Evolutionary conservation across 2,797 vertebrate species (phyloP), one percentile per base, ranked within the genome.

Genomic region (Bovichtus variegatus): DNA sequence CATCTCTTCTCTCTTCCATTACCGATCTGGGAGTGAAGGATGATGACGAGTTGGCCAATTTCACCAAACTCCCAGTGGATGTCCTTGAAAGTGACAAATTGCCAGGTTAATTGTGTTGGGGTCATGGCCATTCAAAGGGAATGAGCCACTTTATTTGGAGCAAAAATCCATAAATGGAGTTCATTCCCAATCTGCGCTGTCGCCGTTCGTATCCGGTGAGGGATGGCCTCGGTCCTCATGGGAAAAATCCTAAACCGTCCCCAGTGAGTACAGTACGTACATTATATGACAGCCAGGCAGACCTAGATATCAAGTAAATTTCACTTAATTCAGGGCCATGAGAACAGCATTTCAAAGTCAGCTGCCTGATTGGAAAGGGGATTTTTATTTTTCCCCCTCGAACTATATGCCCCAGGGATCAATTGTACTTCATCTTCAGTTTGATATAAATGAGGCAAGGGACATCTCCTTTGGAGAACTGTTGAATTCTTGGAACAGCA

Each of bases 81-180:
- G 82, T 68, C 88, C 87, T 89, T 92, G 90, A 79, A 87, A 87
- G 83, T 91, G 93, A 93, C 80, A 78, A 84, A 93, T 91, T 53
- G 82, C 69, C 62, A 58, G 91, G 87, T 92, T 92, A 92, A 95
- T 90, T 92, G 77, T 69, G 27, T 76, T 58, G 72, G 74, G 87
- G 87, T 91, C 89, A 89, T 10, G 80, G 88, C 87, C 83, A 84
- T 93, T 90, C 61, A 19, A 51, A 60, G 70, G 60, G 83, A 92
- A 90, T 80, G 82, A 86, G 79, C 62, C 80, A 89, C 89, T 92
- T 92, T 90, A 91, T 92, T 94, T 89, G 64, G 71, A 82, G 78
- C 59, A 71, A 86, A 93, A 94, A 94, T 94, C 90, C 77, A 94
- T 93, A 88, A 82, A 76, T 61, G 31, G 82, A 91, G 78, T 90